phyloP scores from a whole-genome alignment of 2,797 vertebrate species.

The Glyptemys insculpta region DNA sequence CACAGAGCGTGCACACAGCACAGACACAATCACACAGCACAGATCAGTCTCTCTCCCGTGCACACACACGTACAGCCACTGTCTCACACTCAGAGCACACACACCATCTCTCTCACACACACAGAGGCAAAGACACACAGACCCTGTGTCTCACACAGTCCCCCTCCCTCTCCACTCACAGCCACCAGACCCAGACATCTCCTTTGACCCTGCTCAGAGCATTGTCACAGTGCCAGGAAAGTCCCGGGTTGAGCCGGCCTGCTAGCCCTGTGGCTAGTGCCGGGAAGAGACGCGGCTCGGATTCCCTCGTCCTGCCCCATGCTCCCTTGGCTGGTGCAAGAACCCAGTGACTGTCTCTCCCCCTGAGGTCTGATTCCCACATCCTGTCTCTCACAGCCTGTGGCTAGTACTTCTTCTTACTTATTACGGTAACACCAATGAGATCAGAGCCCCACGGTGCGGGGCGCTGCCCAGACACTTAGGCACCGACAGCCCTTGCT shows the following conservation, averaged over 20 bases:
- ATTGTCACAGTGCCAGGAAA: neutral
- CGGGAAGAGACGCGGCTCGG: fast-evolving
- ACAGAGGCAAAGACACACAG: neutral
- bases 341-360: neutral
- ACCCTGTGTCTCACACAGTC: fast-evolving
- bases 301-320: neutral
- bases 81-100: neutral
- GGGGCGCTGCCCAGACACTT: too few relatives aligned
- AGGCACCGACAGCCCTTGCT: neutral
- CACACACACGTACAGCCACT: neutral
- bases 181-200: too few relatives aligned
- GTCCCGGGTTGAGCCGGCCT: too few relatives aligned
- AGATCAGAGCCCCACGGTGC: neutral
- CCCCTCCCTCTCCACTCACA: neutral
- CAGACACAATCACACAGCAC: fast-evolving
- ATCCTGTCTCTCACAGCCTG: neutral
- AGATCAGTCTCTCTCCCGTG: neutral
- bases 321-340: neutral
- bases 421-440: neutral
- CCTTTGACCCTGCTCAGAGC: neutral
- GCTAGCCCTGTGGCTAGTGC: neutral
- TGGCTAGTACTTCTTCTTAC: too few relatives aligned
- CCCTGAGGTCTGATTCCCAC: neutral
- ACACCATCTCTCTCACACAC: neutral
- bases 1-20: fast-evolving